Evolutionary conservation across 2,888 invertebrate genomes (phyloP), one percentile per base, ranked within the genome.

Genomic region (Noctua janthe): DNA sequence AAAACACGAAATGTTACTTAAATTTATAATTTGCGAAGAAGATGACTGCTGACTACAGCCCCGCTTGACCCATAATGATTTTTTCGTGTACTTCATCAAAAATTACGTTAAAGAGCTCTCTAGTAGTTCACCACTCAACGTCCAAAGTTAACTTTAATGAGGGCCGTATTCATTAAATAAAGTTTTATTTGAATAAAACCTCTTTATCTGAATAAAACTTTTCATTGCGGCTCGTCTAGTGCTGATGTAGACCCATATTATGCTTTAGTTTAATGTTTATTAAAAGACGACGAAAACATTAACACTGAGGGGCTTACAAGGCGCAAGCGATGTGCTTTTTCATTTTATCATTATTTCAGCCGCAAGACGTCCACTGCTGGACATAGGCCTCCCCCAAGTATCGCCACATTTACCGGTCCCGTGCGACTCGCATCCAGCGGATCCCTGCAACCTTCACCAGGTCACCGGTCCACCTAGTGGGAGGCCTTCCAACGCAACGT

Each of bases 101-200:
- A 67, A 71, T 56, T 71, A 71, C 29, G n/a, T 56, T 29, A 56
- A 49, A 78, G 17, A 73, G 64, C n/a, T 43, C 49, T 67, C 49
- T 29, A 39, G 56, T 83, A 75, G 75, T 76, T 69, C 51, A 29
- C 54, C 39, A 71, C 54, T 79, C 73, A 20, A 39, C 54, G 49
- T 54, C 66, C 11, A 71, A 78, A 86, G 75, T 86, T 78, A 39
- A 75, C 73, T 79, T 35, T 83, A 85, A 85, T 79, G 87, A 85
- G 84, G 86, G 74, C 20, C 66, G 75, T 73, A 78, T 85, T 87
- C 84, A 87, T 87, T 71, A 83, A 87, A 87, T 79, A 64, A 85
- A 70, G 87, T 87, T 79, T 83, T 74, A 85, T 83, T 73, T 67
- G 43, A 67, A 69, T 85, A 59, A 72, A 79, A 2, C 67, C 56